Evolutionary conservation across 1,140 invertebrate species (phyloP).

Genomic region (Ephestia elutella): DNA sequence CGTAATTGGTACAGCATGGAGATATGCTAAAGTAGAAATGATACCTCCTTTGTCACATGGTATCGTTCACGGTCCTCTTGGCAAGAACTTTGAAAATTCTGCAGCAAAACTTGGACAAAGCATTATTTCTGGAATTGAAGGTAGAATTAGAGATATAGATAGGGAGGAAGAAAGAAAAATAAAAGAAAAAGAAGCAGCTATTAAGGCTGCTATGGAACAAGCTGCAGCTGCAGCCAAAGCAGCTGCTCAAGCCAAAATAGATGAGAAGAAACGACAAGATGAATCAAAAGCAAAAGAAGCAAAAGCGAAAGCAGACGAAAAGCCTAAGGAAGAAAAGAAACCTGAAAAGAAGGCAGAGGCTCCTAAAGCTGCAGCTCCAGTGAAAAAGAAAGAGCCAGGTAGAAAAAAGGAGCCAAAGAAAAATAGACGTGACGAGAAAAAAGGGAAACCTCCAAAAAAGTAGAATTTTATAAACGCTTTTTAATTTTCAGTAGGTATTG

Average conservation of each 20-base stretch:
- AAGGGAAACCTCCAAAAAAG: conserved; percentile 14
- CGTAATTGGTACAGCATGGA: conserved; percentile 39
- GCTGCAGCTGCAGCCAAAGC: conserved; percentile 32
- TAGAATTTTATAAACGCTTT: not conserved
- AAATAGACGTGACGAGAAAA: conserved; percentile 1
- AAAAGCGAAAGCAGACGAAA: conserved; percentile 19
- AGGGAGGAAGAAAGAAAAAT: conserved; percentile 26
- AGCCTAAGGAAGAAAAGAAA: conserved; percentile 21
- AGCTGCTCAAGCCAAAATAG: conserved; percentile 24
- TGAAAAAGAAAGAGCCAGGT: conserved; percentile 11
- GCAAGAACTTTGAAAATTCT: conserved; percentile 41
- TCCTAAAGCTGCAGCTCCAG: conserved; percentile 13
- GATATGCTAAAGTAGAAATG: conserved; percentile 57
- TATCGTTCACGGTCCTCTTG: conserved; percentile 42
- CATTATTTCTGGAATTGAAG: conserved; percentile 32
- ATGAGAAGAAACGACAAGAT: conserved; percentile 26
- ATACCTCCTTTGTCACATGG: conserved; percentile 44
- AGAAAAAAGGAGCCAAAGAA: conserved; percentile 10
- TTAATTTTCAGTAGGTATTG: not conserved
- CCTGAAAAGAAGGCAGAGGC: conserved; percentile 17
- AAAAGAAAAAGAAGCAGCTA: conserved; percentile 37
- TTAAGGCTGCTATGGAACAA: conserved; percentile 36
- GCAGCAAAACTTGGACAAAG: conserved; percentile 26
- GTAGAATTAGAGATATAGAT: conserved; percentile 43
- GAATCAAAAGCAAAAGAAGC: conserved; percentile 21